Evolutionary conservation across 2,797 vertebrate genomes (phyloP).

Genomic region (Syncerus caffer): DNA sequence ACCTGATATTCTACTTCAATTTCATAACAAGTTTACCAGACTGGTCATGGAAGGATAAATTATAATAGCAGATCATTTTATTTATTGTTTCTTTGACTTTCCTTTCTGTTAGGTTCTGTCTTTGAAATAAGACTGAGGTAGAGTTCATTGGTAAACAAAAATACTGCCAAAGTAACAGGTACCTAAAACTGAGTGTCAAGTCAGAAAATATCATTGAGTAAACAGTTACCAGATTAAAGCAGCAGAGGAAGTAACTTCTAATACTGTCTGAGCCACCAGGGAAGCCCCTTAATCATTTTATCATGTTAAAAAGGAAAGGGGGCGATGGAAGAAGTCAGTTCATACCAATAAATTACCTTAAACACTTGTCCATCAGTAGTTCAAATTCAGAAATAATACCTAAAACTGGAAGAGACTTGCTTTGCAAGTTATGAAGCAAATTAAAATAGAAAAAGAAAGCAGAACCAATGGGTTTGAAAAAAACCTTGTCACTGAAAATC

Average conservation of each 20-base stretch:
- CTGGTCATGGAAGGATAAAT: conserved; percentile 66
- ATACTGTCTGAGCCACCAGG: neutral
- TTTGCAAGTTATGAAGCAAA: conserved; percentile 47
- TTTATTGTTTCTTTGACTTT: conserved; percentile 74
- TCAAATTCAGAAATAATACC: conserved; percentile 52
- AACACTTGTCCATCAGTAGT: conserved; percentile 34
- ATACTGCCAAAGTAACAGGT: conserved; percentile 49
- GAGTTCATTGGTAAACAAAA: conserved; percentile 67
- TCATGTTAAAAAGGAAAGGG: neutral
- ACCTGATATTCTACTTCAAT: conserved; percentile 70
- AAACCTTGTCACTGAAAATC: conserved; percentile 26
- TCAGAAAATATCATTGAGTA: conserved; percentile 36
- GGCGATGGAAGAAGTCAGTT: conserved; percentile 46
- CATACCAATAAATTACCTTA: conserved; percentile 69
- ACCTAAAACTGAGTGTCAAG: conserved; percentile 14
- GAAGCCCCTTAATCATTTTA: conserved; percentile 30
- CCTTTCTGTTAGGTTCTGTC: conserved; percentile 72
- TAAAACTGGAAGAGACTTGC: conserved; percentile 31
- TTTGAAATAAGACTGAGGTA: conserved; percentile 75
- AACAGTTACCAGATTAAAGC: conserved; percentile 49
- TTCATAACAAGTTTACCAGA: conserved; percentile 75
- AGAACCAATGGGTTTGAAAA: conserved; percentile 67
- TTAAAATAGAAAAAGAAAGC: conserved; percentile 54
- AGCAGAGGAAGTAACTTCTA: conserved; percentile 53
- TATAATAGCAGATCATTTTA: conserved; percentile 65